Evolutionary conservation across 2,797 vertebrate genomes (phyloP), one percentile per base, ranked within the genome.

Genomic region (Pampus argenteus): DNA sequence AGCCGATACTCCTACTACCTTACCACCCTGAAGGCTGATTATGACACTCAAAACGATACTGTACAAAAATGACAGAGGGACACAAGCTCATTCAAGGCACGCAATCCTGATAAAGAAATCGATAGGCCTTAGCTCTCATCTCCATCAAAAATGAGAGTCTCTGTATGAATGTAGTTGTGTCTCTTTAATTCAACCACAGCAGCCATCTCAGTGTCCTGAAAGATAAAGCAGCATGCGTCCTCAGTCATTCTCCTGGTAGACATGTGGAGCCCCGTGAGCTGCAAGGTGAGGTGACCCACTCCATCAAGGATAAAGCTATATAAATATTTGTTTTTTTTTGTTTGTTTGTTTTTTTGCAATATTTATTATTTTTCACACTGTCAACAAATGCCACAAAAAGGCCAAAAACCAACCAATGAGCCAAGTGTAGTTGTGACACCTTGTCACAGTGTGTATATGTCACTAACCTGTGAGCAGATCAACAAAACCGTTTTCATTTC

Each of bases 61-160:
- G 63, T 66, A 67, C 75, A 78, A 77, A 82, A 81, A 82, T 82
- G 84, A 85, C 78, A 79, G 61, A 81, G 63, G 62, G 81, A 86
- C 85, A 79, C 75, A 67, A 29, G 50, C 74, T n/a, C n/a, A 74
- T 83, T 86, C 74, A 84, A 77, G 73, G 63, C 34, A 28, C 83
- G 81, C 64, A 73, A 76, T 78, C 60, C 74, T 71, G 74, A 88
- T 86, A 82, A 87, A 71, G 85, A 86, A 89, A 91, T 91, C 78
- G 76, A 89, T 90, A 86, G 82, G 84, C 80, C 29, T 28, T 71
- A 29, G 74, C 79, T 84, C 74, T 84, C 76, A 83, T 88, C 86
- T 88, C 82, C 85, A 86, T 90, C 82, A 88, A 83, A 87, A 86
- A 78, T n/a, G 71, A 59, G 60, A 68, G 61, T 62, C 74, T 67